These are phyloP conservation scores for Syrphus vitripennis DNA, from an alignment of 2,888 invertebrate species.

Conservation along the genomic window DNA sequence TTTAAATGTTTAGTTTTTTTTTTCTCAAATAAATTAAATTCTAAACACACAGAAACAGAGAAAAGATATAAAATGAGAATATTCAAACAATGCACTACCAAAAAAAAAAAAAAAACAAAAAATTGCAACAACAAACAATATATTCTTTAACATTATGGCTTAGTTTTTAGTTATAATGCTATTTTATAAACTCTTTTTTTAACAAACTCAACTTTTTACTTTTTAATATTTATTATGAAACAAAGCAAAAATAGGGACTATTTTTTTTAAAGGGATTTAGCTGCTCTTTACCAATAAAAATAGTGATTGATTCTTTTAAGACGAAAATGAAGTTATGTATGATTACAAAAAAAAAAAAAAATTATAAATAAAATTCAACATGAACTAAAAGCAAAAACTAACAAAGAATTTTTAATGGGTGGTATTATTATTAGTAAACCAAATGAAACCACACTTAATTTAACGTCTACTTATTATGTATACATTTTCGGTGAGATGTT, in stretches of 20 bases:
- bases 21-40: slow-evolving; percentile 7
- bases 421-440: slow-evolving; percentile 4
- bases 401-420: slow-evolving; percentile 9
- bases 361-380: background rate
- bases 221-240: slow-evolving; percentile 12
- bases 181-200: slow-evolving; percentile 30
- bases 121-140: slow-evolving; percentile 4
- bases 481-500: background rate
- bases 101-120: slow-evolving; percentile 16
- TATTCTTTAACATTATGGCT: slow-evolving; percentile 53
- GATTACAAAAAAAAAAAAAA: background rate
- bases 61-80: slow-evolving; percentile 31
- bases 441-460: slow-evolving; percentile 9
- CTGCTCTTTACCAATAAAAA: slow-evolving; percentile 18
- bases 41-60: slow-evolving; percentile 46
- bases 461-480: background rate
- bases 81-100: slow-evolving; percentile 56
- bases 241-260: slow-evolving; percentile 27
- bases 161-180: slow-evolving; percentile 50
- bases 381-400: slow-evolving; percentile 19
- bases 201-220: slow-evolving; percentile 13
- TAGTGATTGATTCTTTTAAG: slow-evolving; percentile 29
- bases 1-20: background rate
- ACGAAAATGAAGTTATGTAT: background rate
- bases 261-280: background rate